A percentile compares a stretch with the other conserved stretches of the same genome.
These are phyloP conservation scores for Corythornis leucogaster DNA, from an alignment of 2,797 vertebrate species.

Conservation along the genomic window DNA sequence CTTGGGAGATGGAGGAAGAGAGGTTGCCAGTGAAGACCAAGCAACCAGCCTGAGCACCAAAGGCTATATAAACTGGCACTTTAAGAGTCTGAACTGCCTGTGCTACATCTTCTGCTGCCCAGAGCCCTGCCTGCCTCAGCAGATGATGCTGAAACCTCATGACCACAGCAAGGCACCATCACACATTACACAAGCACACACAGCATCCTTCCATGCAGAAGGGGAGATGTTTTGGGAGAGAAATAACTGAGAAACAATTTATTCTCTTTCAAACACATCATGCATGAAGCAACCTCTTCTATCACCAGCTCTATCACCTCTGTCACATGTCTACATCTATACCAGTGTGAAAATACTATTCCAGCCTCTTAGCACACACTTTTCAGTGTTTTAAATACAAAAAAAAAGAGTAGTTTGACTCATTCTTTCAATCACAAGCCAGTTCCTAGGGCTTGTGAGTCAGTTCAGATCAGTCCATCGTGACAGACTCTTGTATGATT, in stretches of 20 bases:
- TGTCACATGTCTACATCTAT: neutral
- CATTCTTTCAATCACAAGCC: slow-evolving; percentile 11
- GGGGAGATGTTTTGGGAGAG: neutral
- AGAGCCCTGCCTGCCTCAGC: neutral
- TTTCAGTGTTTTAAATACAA: neutral
- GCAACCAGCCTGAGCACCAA: neutral
- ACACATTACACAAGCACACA: rapidly evolving
- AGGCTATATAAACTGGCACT: neutral
- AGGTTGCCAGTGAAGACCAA: too few species aligned
- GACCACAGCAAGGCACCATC: neutral
- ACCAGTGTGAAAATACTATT: neutral
- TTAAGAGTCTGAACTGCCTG: neutral
- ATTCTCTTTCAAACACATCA: neutral
- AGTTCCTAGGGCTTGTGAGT: slow-evolving; percentile 6
- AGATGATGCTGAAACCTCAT: neutral
- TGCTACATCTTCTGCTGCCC: neutral
- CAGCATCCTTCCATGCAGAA: neutral
- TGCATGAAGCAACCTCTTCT: neutral
- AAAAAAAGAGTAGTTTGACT: slow-evolving; percentile 26
- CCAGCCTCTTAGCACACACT: neutral
- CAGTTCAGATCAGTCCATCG: neutral
- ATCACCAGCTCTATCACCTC: neutral
- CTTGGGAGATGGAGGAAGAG: too few species aligned
- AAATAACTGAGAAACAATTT: neutral
- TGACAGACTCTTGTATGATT: neutral